Base-by-base conservation (phyloP, 2,888 invertebrate species). In the Amiota mariae region DNA sequence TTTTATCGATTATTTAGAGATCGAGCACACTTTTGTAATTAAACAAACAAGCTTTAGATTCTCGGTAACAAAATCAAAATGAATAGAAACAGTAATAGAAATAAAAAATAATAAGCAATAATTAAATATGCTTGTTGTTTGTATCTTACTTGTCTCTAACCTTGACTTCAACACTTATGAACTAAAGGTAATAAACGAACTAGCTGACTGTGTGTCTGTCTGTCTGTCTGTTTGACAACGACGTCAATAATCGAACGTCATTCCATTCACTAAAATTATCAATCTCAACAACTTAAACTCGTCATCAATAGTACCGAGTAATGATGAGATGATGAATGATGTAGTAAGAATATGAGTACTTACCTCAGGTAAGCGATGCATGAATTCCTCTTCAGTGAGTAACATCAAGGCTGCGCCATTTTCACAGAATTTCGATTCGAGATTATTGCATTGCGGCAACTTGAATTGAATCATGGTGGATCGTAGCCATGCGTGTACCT, bases 401-500 rank as follows among this genome's bases (percentile, higher is more conserved):
- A 93, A 92, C 75, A 94, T 93, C 76, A 98, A 91, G 56, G 93
- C 93, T 13, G 93, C 91, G 72, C 97, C 97, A 80, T 95, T 93
- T 91, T 97, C 94, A 78, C 93, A 92, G 91, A 96, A 96, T 87
- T 94, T 94, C 81, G 94, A 93, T 75, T 94, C 91, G 82, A 96
- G 94, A 75, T 94, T 90, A 36, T 93, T 92, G 66, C 95, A 93
- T 88, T 93, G 92, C 13, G 94, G 94, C 79, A 96, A 90, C 81
- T 94, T 93, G 89, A 94, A 95, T 89, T 97, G 96, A 85, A 94
- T 93, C 76, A 95, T 92, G 82, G 96, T 97, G 93, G 95, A 97
- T 88, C 94, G 93, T 75, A 97, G 92, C 98, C 98, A 98, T 24
- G 95, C 93, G 79, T 95, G 94, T 67, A 97, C 97, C 88, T 98